phyloP scores from a whole-genome alignment of 2,888 invertebrate species.

The Branchinecta sandiegonensis region DNA sequence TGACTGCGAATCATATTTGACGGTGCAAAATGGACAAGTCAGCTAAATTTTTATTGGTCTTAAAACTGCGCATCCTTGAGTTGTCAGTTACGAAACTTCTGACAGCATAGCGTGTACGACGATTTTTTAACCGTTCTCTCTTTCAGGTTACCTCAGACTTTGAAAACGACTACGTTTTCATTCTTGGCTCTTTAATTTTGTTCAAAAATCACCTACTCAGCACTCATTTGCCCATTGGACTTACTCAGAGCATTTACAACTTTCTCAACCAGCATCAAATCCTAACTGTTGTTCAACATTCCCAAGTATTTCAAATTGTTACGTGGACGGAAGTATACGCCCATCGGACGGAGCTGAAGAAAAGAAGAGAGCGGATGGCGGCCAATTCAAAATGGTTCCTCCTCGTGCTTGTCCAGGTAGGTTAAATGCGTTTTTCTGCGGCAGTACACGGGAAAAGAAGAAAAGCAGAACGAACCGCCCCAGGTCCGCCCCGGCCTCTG shows the following conservation, averaged over 20 bases:
- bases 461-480: too few species aligned
- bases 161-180: constrained; percentile 1
- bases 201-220: background rate
- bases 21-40: too few species aligned
- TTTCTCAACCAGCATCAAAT: background rate
- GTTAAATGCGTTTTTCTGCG: background rate
- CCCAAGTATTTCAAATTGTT: constrained; percentile 11
- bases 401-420: constrained; percentile 1
- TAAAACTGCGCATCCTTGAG: too few species aligned
- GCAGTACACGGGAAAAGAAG: too few species aligned
- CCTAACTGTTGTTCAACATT: background rate
- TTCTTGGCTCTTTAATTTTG: constrained; percentile 3
- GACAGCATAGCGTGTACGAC: too few species aligned
- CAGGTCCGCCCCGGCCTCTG: too few species aligned
- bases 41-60: too few species aligned
- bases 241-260: constrained; percentile 6
- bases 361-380: background rate
- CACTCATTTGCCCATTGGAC: constrained; percentile 1
- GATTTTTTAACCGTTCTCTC: background rate
- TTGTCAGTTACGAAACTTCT: too few species aligned
- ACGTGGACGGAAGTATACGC: background rate
- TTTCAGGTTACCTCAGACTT: constrained; percentile 11
- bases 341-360: background rate
- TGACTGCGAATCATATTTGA: too few species aligned
- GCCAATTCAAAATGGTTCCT: background rate